Percentiles rank a stretch among this genome's conserved stretches.
Evolutionary conservation across 2,888 invertebrate genomes (phyloP).

Genomic region (Patella pellucida): DNA sequence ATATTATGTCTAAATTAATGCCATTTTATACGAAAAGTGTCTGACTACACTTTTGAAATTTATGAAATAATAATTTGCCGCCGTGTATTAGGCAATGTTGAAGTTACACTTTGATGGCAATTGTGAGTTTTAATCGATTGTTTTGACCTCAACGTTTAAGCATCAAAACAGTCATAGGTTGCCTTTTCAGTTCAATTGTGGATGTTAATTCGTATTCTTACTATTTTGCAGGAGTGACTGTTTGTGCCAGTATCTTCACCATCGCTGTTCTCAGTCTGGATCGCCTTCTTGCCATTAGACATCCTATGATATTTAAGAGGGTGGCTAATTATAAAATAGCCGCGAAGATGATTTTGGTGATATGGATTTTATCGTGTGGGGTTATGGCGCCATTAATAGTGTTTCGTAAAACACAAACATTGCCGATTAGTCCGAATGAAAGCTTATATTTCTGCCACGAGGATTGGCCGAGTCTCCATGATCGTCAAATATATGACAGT

Average conservation of each 20-base stretch:
- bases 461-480: conserved; percentile 75
- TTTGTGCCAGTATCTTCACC: conserved; percentile 84
- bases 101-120: too few relatives aligned
- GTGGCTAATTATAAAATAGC: conserved; percentile 81
- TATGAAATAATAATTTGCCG: too few relatives aligned
- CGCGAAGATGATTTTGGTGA: conserved; percentile 74
- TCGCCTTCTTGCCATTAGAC: conserved; percentile 79
- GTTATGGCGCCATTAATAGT: conserved; percentile 80
- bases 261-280: conserved; percentile 85
- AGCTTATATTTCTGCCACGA: conserved; percentile 76
- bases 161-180: too few relatives aligned
- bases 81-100: too few relatives aligned
- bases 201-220: too few relatives aligned
- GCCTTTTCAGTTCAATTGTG: too few relatives aligned
- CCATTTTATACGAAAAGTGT: too few relatives aligned
- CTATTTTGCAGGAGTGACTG: conserved; percentile 72
- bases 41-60: too few relatives aligned
- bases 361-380: conserved; percentile 79
- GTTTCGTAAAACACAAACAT: conserved; percentile 67
- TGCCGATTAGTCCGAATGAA: conserved; percentile 45
- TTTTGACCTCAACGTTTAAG: too few relatives aligned
- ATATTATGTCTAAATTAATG: too few relatives aligned
- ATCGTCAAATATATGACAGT: conserved; percentile 77
- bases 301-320: conserved; percentile 81
- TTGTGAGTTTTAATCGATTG: too few relatives aligned